These are phyloP conservation scores for Sclerodermus sp. DNA, from an alignment of 2,888 invertebrate genomes.

Conservation along the genomic window DNA sequence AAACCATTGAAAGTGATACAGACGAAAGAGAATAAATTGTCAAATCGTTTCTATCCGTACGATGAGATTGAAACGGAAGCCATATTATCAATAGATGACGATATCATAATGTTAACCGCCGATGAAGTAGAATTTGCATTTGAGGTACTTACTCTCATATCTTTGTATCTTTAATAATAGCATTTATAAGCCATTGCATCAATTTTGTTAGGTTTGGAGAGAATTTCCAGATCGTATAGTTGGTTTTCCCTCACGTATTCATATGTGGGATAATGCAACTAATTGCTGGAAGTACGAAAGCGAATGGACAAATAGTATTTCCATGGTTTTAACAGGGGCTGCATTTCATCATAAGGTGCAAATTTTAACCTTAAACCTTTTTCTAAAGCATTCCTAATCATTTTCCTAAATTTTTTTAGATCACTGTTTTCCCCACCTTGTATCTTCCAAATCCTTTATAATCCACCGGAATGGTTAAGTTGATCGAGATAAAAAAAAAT, in stretches of 20 bases:
- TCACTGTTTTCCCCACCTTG: no score
- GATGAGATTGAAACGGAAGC: conserved; percentile 97
- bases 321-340: conserved; percentile 95
- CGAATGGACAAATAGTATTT: conserved; percentile 96
- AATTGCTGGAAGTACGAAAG: conserved; percentile 91
- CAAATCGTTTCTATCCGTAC: conserved; percentile 95
- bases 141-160: conserved; percentile 56
- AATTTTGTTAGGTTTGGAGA: conserved; percentile 85
- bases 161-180: background rate
- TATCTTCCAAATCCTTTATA: no score
- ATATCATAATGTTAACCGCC: conserved; percentile 91
- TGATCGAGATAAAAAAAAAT: no score
- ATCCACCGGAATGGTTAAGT: no score
- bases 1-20: conserved; percentile 89
- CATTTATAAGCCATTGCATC: background rate
- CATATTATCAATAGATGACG: conserved; percentile 92
- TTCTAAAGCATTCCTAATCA: no score
- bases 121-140: conserved; percentile 96
- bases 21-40: conserved; percentile 87
- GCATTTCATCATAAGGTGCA: conserved; percentile 96
- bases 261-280: conserved; percentile 89
- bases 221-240: conserved; percentile 96
- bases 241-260: conserved; percentile 93
- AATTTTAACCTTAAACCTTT: no score
- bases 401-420: no score